phyloP scores from a whole-genome alignment of 1,140 invertebrate species.

The Lithobius niger region DNA sequence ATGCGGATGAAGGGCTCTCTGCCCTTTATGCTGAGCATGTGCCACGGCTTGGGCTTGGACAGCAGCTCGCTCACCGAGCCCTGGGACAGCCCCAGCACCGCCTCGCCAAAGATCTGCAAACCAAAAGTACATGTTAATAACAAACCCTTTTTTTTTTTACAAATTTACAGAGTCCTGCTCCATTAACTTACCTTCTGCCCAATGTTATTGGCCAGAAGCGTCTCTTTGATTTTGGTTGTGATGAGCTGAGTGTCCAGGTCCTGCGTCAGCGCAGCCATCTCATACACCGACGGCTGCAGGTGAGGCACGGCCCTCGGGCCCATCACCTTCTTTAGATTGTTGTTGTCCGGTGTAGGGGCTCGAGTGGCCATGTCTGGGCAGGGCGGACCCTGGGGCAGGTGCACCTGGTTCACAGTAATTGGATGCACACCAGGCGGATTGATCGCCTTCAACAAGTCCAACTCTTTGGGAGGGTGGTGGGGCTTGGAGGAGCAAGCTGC shows the following conservation, averaged over 20 bases:
- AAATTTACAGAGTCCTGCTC: neutral
- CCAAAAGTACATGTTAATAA: constrained; percentile 10
- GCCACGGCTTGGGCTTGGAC: constrained; percentile 97
- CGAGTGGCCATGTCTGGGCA: neutral
- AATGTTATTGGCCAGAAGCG: constrained; percentile 89
- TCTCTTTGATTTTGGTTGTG: constrained; percentile 94
- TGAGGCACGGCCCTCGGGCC: constrained; percentile 33
- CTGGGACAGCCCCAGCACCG: constrained; percentile 86
- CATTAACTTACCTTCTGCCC: constrained; percentile 65
- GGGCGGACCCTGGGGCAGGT: constrained; percentile 23
- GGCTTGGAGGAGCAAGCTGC: constrained; percentile 24
- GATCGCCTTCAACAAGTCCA: constrained; percentile 30
- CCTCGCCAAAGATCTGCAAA: constrained; percentile 80
- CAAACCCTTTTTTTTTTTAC: neutral
- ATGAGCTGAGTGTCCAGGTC: constrained; percentile 93
- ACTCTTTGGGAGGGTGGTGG: constrained; percentile 15
- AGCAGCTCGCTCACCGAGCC: constrained; percentile 93
- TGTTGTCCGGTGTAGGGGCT: constrained; percentile 11
- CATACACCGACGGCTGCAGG: constrained; percentile 57
- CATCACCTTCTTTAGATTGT: constrained; percentile 14
- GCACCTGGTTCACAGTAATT: constrained; percentile 21
- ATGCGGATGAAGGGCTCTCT: constrained; percentile 95
- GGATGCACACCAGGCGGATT: constrained; percentile 31
- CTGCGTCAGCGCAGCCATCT: constrained; percentile 90
- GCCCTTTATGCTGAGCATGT: constrained; percentile 96